These are phyloP conservation scores for Carapus acus DNA, from an alignment of 2,797 vertebrate species.

Conservation along the genomic window DNA sequence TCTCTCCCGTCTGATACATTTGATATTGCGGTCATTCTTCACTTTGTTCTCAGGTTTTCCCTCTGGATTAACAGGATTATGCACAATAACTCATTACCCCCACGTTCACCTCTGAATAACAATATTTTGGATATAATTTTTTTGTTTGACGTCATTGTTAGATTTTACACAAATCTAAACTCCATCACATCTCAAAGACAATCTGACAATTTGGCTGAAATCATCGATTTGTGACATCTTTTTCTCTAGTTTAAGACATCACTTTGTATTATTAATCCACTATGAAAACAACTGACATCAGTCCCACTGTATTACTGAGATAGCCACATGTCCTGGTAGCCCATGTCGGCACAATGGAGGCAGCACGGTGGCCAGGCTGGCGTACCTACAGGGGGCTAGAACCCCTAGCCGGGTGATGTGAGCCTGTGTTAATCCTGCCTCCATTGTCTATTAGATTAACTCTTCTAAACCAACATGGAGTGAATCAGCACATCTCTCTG, in stretches of 20 bases:
- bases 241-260: too few relatives aligned
- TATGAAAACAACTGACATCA: conserved; percentile 70
- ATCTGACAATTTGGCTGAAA: too few relatives aligned
- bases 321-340: conserved; percentile 44
- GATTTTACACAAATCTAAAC: too few relatives aligned
- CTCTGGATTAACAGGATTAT: too few relatives aligned
- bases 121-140: too few relatives aligned
- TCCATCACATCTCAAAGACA: too few relatives aligned
- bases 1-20: background rate
- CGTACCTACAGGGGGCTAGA: conserved; percentile 41
- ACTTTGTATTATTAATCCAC: conserved; percentile 14
- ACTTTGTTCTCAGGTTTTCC: too few relatives aligned
- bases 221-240: too few relatives aligned
- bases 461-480: conserved; percentile 64
- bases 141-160: too few relatives aligned
- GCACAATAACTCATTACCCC: too few relatives aligned
- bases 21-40: too few relatives aligned
- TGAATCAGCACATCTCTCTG: conserved; percentile 77
- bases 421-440: conserved; percentile 66
- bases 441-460: conserved; percentile 74
- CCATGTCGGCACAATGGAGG: conserved; percentile 48
- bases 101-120: too few relatives aligned
- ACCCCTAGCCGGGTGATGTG: conserved; percentile 28
- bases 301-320: conserved; percentile 46
- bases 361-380: conserved; percentile 39